Evolutionary conservation across 1,140 invertebrate genomes (phyloP).

Genomic region (Euschistus heros): DNA sequence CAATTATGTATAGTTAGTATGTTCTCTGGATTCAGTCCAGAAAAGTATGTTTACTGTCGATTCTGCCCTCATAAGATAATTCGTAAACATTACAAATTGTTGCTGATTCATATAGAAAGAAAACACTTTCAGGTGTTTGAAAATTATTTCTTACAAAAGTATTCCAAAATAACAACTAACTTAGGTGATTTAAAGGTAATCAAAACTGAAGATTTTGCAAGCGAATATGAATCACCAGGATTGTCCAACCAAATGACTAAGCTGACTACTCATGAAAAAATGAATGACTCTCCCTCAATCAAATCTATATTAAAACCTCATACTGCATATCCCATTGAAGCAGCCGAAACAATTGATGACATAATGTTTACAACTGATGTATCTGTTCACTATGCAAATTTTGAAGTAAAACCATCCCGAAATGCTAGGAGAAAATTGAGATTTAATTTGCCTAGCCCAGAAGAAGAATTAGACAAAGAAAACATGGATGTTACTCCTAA

Average conservation of each 20-base stretch:
- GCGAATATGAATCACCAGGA: not conserved
- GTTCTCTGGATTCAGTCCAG: constrained; percentile 20
- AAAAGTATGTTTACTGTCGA: constrained; percentile 28
- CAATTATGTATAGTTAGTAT: constrained; percentile 26
- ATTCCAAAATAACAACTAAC: constrained; percentile 19
- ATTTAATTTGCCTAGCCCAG: constrained; percentile 30
- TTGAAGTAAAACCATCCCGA: constrained; percentile 4
- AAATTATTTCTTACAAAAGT: constrained; percentile 27
- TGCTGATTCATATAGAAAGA: constrained; percentile 32
- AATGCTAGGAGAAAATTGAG: constrained; percentile 28
- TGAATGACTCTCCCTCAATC: constrained; percentile 10
- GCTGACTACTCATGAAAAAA: not conserved
- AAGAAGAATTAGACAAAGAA: constrained; percentile 14
- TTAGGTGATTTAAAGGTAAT: constrained; percentile 23
- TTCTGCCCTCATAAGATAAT: constrained; percentile 31
- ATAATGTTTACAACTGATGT: not conserved
- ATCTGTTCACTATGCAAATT: constrained; percentile 9
- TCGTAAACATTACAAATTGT: constrained; percentile 28
- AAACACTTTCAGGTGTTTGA: constrained; percentile 31
- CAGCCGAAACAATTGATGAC: not conserved
- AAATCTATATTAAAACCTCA: constrained; percentile 28
- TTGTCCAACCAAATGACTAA: not conserved
- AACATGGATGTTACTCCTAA: constrained; percentile 2
- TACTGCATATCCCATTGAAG: constrained; percentile 22
- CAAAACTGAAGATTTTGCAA: not conserved